Percentiles rank a stretch among this genome's conserved stretches.
phyloP scores from a whole-genome alignment of 2,113 vertebrate species.

The Ploceus nigricollis region DNA sequence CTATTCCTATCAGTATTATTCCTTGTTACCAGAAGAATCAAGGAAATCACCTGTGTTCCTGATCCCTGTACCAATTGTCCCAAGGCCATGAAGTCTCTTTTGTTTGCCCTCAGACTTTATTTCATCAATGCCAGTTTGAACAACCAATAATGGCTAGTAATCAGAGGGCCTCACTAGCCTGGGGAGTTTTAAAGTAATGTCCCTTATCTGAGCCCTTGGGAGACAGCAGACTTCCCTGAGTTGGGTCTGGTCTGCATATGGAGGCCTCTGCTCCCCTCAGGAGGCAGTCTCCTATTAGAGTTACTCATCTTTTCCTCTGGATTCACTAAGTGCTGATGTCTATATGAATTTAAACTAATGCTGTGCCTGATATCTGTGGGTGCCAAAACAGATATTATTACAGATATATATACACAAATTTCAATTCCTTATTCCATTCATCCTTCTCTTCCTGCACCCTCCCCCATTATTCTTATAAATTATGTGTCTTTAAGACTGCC shows the following conservation, averaged over 20 bases:
- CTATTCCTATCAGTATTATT: not conserved
- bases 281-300: not conserved
- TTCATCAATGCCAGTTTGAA: not conserved
- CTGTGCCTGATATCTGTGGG: not conserved
- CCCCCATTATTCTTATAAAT: not conserved
- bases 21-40: not conserved
- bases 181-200: not conserved
- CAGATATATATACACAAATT: not conserved
- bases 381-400: not conserved
- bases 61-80: not conserved
- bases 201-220: not conserved
- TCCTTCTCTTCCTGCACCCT: not conserved
- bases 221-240: not conserved
- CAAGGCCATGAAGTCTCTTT: not conserved
- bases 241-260: not conserved
- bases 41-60: not conserved
- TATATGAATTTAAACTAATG: not conserved
- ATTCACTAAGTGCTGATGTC: not conserved
- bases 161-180: not conserved
- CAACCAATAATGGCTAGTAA: not conserved
- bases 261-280: not conserved
- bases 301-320: not conserved
- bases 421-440: not conserved
- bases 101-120: not conserved
- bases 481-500: not conserved